Conservation (phyloP, 2,888 invertebrate species). For the Eremobia ochroleuca region DNA sequence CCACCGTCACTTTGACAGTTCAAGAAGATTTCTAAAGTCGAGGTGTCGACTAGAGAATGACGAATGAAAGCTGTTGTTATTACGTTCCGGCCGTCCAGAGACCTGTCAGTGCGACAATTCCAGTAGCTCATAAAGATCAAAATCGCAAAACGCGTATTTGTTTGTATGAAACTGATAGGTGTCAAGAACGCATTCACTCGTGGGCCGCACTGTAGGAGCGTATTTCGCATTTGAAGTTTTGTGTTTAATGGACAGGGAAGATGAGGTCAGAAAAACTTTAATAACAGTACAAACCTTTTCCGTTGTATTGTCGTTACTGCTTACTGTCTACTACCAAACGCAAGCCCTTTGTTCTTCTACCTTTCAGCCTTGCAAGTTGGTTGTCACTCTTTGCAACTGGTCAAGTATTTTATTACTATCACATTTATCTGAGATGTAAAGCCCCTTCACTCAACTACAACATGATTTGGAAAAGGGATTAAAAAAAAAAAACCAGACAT, state of each 20-base stretch:
- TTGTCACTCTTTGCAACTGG: not conserved
- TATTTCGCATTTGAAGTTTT: not conserved
- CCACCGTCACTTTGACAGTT: not conserved
- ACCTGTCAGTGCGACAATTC: too few relatives aligned
- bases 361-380: not conserved
- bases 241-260: not conserved
- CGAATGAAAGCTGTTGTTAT: conserved; percentile 4
- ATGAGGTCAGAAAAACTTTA: not conserved
- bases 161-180: too few relatives aligned
- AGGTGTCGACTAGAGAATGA: not conserved
- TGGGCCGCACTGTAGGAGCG: not conserved
- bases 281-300: not conserved
- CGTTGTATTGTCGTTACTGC: not conserved
- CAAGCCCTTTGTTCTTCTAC: not conserved
- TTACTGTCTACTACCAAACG: not conserved
- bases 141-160: too few relatives aligned
- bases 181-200: too few relatives aligned
- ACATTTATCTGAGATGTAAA: not conserved
- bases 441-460: not conserved
- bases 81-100: not conserved
- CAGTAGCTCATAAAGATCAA: too few relatives aligned
- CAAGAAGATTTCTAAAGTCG: not conserved
- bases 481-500: not conserved
- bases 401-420: not conserved
- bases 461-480: too few relatives aligned